Percentiles rank a stretch among this genome's conserved stretches.
phyloP scores from a whole-genome alignment of 2,888 invertebrate genomes.

The Coelinius sp. region DNA sequence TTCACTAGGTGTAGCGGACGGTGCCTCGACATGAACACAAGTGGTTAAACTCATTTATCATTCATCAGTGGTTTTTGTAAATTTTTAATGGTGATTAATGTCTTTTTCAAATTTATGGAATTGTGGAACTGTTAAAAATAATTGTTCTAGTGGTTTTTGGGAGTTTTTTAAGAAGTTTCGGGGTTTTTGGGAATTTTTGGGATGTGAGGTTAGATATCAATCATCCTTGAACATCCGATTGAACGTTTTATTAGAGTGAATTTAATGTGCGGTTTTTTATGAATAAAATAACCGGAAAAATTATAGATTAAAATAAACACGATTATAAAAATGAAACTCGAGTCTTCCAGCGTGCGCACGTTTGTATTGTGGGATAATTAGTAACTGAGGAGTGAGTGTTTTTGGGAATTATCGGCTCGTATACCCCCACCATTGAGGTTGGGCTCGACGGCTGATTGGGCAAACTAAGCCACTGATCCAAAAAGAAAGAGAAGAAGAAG shows the following conservation, averaged over 20 bases:
- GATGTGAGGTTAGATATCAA: no score
- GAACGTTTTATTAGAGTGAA: not conserved
- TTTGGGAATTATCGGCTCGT: no score
- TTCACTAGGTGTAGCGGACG: not conserved
- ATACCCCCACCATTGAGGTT: no score
- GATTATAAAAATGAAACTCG: slow-evolving; percentile 17
- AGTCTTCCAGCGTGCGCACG: slow-evolving; percentile 29
- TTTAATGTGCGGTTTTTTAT: not conserved
- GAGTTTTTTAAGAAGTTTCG: no score
- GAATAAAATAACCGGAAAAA: not conserved
- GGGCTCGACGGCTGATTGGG: no score
- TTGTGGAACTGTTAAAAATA: not conserved
- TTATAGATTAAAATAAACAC: slow-evolving; percentile 46
- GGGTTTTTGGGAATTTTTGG: no score
- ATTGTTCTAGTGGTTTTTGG: no score
- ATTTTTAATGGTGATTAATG: not conserved
- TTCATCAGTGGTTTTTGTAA: not conserved
- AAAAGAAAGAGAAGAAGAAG: no score
- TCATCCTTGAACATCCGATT: no score
- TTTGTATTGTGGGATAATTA: no score
- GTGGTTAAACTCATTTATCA: not conserved
- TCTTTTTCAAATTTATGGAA: not conserved
- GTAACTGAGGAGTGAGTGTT: no score
- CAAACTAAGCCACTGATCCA: no score
- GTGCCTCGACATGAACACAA: not conserved